Base-by-base conservation (phyloP, 2,113 vertebrate species). In the Sorex araneus region DNA sequence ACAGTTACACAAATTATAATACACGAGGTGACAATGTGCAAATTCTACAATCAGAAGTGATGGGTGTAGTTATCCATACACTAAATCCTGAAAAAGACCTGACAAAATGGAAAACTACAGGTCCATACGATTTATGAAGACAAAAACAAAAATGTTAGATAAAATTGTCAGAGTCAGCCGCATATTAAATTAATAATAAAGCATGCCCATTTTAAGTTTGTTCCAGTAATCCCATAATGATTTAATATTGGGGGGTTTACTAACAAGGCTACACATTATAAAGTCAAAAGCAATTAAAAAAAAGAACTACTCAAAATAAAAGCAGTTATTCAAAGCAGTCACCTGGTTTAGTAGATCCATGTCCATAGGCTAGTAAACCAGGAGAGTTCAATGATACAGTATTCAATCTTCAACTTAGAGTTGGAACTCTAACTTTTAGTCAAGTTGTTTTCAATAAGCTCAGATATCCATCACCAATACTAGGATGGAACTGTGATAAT, bases 211-310 rank as follows among this genome's bases (percentile, higher is more conserved):
- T 30, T 25, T 81, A 11, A 76, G 32, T 76, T 84, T 84, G 73
- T 67, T 87, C 84, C 45, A 87, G n/a, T 21, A 94, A 77, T 25
- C 10, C 32, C 64, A 67, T 19, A 84, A 71, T 63, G 32, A 77
- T 54, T 69, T 54, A 89, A 73, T 89, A 67, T 10, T 74, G 40
- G 28, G 27, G 54, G 77, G 60, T 18, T 50, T 90, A 79, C 40
- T 78, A 87, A 94, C 40, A 66, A 90, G 67, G 19, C 47, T 75
- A 88, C 66, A 23, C 69, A 50, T 84, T 28, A 84, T 77, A 1
- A 69, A 12, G 32, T 63, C 36, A 91, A 94, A 81, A 90, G 27
- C 36, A 92, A 85, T 77, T 81, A 67, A 90, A 94, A 87, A 81
- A 8, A 7, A 60, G 1, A 27, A 28, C 15, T 6, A 21, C 60